Evolutionary conservation across 2,888 invertebrate genomes (phyloP), one percentile per base, ranked within the genome.

Genomic region (Silvanus unidentatus): DNA sequence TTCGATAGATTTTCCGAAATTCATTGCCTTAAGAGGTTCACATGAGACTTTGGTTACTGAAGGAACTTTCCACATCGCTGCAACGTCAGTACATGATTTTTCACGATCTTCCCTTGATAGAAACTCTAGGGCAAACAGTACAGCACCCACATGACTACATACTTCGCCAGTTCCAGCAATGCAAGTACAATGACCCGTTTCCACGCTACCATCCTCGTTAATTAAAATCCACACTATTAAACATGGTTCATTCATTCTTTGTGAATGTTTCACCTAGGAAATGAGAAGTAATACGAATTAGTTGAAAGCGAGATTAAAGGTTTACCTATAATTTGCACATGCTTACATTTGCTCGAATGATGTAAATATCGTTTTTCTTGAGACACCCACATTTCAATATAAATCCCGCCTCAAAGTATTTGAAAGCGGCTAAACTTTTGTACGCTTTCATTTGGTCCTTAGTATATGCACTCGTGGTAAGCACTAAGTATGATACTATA

Each of bases 61-160:
- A 38, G 45, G 42, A 2, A 45, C 29, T 30, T 38, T 42, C 42
- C 45, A 42, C 11, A 28, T 14, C 29, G 41, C 29, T 32, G 37
- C 13, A 16, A n/a, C 38, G 27, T 45, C 42, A 12, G 42, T 42
- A 14, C 32, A 42, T 16, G 42, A 29, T 9, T 28, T n/a, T 39
- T 42, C 45, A 30, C 9, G n/a, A 42, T 27, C 12, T n/a, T n/a
- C n/a, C 29, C 13, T 37, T 12, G 45, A 39, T n/a, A 38, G 42
- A 30, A 34, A 37, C n/a, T 45, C 32, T 15, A 45, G 39, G 32
- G 30, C 40, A 42, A 48, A 47, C n/a, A 47, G 15, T 11, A 47
- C 28, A 39, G 44, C 30, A 11, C 44, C 42, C 13, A 45, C 42
- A 39, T 45, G 45, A 29, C 45, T 42, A 39, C 42, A 45, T 12